Conservation (phyloP, 2,888 invertebrate species). For the Sminthurides aquaticus region DNA sequence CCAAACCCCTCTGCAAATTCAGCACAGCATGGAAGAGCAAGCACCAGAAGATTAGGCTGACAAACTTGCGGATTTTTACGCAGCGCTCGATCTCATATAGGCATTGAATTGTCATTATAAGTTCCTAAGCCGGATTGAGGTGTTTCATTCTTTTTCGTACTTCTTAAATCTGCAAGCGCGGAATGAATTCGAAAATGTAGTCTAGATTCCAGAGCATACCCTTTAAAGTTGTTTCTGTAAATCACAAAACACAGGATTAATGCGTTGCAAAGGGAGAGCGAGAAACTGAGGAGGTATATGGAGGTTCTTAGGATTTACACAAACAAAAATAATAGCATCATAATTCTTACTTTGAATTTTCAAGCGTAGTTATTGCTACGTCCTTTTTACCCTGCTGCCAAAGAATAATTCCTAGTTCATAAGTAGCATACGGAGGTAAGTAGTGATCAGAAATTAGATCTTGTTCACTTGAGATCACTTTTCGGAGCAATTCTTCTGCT, state of each 20-base stretch:
- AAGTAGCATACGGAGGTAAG: constrained; percentile 74
- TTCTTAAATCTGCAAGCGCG: constrained; percentile 45
- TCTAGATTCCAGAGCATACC: constrained; percentile 78
- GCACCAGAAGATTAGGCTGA: no score
- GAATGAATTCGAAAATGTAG: constrained; percentile 84
- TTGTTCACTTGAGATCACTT: constrained; percentile 59
- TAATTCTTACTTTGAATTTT: constrained; percentile 67
- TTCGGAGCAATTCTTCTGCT: constrained; percentile 65
- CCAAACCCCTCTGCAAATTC: no score
- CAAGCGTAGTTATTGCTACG: constrained; percentile 63
- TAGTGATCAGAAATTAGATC: constrained; percentile 73
- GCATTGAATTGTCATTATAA: constrained; percentile 17
- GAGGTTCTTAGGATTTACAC: background rate
- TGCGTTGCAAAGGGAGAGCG: background rate
- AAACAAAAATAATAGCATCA: background rate
- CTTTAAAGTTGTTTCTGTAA: constrained; percentile 76
- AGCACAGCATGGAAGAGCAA: background rate
- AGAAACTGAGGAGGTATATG: background rate
- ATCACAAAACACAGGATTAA: no score
- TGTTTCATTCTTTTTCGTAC: constrained; percentile 24
- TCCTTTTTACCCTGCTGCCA: constrained; percentile 61
- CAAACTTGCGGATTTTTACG: no score
- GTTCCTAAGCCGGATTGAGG: constrained; percentile 7
- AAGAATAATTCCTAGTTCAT: constrained; percentile 76
- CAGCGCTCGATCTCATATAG: background rate